Evolutionary conservation across 2,888 invertebrate genomes (phyloP), one percentile per base, ranked within the genome.

Genomic region (Cylloceria caligata): DNA sequence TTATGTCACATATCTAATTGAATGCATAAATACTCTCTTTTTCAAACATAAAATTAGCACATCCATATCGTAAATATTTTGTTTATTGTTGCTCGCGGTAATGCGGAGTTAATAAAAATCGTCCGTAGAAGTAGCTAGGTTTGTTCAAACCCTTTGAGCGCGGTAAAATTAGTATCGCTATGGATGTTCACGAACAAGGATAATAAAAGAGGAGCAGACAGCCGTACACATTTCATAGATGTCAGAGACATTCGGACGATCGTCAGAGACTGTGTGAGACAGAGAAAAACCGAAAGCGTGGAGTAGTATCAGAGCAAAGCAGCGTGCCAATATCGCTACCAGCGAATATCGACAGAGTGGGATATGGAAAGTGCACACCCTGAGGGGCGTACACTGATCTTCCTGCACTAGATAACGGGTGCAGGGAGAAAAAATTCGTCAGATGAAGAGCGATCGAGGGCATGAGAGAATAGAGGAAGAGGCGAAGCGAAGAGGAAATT

Each of bases 401-500:
- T n/a, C n/a, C n/a, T n/a, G n/a, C n/a, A n/a, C n/a, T n/a, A n/a
- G n/a, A 21, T 65, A 21, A n/a, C 16, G 19, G 3, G 52, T 16
- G 27, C 11, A 24, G 36, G 2, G 52, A 67, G 21, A 47, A 64
- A 36, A 69, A 30, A 52, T n/a, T 52, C 36, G 34, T 36, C 5
- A 21, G 34, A 16, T 42, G 57, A 71, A 49, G 55, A 76, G 30
- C 69, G 65, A 76, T 65, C 34, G 57, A 42, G 39, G 13, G 21
- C n/a, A 57, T 47, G 57, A 7, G 16, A 39, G n/a, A 13, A 36
- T 30, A 45, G 36, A 11, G 39, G 30, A 16, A 27, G 39, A n/a
- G 52, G 45, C 21, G 49, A 24, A n/a, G 30, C 30, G 57, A 45
- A 60, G 64, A 74, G 49, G 72, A 80, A 83, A 78, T 45, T 68